Base-by-base conservation (phyloP, 2,113 vertebrate genomes). In the Typhlomys cinereus region DNA sequence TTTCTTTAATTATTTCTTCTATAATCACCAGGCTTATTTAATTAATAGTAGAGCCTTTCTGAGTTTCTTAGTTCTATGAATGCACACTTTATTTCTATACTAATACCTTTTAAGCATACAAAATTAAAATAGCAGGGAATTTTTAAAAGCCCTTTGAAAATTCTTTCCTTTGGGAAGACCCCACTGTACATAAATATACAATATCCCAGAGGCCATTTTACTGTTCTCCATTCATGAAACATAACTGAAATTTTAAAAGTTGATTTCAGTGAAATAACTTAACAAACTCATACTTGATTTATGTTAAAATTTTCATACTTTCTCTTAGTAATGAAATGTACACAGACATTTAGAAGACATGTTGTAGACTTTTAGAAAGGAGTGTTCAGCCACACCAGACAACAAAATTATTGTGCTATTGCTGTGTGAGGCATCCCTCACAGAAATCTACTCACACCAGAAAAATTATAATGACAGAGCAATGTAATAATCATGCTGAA, bases 251-350 rank as follows among this genome's bases (percentile, higher is more conserved):
- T 50, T 92, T 92, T 66, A 59, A 36, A 92, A 54, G 52, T 85
- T 6, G 70, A 29, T 73, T 90, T 88, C 31, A 52, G n/a, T 78
- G 44, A 85, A 66, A 48, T 4, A 62, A 48, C 54, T 88, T 81
- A 27, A 9, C 34, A 82, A 81, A 82, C 48, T 2, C 29, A 71
- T 80, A 9, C 52, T 66, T 93, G 78, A 2, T 31, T 64, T 86
- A 25, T 81, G 78, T 36, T 81, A 23, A 84, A 92, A 66, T 34
- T 75, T 91, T 39, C 13, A 59, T 39, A 57, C 10, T 76, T 0
- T 84, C 80, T 59, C 67, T 64, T 59, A 92, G 36, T 76, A 79
- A 89, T 54, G 29, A 81, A 89, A 91, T 48, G 50, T 21, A 82
- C 48, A 44, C 1, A 64, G 7, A 15, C 20, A 70, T 89, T 94